These are phyloP conservation scores for Corella eumyota DNA, from an alignment of 23 tunicate species.

Conservation along the genomic window DNA sequence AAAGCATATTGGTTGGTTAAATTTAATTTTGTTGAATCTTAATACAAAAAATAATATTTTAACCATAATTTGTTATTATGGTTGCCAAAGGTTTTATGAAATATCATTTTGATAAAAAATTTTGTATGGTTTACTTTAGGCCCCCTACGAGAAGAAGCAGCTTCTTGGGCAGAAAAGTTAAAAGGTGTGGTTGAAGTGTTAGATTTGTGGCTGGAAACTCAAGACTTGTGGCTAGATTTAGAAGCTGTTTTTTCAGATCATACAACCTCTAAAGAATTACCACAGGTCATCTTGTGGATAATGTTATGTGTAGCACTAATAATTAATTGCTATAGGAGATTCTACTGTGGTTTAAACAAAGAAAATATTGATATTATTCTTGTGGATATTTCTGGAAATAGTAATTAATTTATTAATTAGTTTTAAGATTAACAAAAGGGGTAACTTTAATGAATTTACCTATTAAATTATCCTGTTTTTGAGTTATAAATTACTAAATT, in stretches of 20 bases:
- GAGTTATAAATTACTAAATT: neutral
- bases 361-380: too few species aligned
- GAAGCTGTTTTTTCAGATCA: conserved; percentile 93
- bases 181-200: conserved; percentile 85
- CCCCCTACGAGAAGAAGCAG: conserved; percentile 86
- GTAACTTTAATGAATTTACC: neutral
- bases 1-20: conserved; percentile 60
- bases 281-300: conserved; percentile 67
- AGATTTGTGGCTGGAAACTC: conserved; percentile 84
- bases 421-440: too few species aligned
- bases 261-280: conserved; percentile 69
- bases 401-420: too few species aligned
- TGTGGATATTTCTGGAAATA: too few species aligned
- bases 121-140: too few species aligned
- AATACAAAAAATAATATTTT: neutral
- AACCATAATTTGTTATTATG: neutral
- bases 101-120: too few species aligned
- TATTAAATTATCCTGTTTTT: neutral
- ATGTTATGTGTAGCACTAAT: too few species aligned
- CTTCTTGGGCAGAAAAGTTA: conserved; percentile 90
- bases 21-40: neutral
- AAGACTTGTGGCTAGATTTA: conserved; percentile 74
- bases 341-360: too few species aligned
- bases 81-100: too few species aligned
- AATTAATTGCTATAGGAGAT: too few species aligned